Percentiles rank a stretch among this genome's conserved stretches.
Evolutionary conservation across 2,797 vertebrate species (phyloP).

Genomic region (Avahi laniger): DNA sequence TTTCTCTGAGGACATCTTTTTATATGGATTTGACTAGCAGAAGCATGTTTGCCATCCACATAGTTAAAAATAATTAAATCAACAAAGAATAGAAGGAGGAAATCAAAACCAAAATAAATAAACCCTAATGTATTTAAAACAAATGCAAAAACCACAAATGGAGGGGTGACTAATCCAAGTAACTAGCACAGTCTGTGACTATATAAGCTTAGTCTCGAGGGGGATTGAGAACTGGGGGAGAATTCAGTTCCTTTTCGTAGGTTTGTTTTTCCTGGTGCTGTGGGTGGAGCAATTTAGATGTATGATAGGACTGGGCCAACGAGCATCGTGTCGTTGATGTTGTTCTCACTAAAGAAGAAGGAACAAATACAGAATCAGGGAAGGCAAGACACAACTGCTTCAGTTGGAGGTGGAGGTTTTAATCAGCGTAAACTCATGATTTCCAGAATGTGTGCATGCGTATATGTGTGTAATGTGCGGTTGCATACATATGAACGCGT

Average conservation of each 20-base stretch:
- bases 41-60: background rate
- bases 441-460: background rate
- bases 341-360: background rate
- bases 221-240: background rate
- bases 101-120: background rate
- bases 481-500: background rate
- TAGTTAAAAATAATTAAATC: background rate
- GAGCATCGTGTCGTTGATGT: background rate
- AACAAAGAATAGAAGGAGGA: background rate
- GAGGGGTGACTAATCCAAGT: background rate
- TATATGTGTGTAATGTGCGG: background rate
- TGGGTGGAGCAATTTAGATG: background rate
- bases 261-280: background rate
- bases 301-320: background rate
- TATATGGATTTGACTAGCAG: background rate
- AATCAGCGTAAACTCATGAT: background rate
- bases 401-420: rapidly evolving
- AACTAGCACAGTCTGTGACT: background rate
- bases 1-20: background rate
- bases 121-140: background rate
- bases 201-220: background rate
- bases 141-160: background rate
- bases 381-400: background rate
- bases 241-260: background rate
- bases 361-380: background rate